Conservation (phyloP, 1,140 invertebrate genomes). For the Leptopilina clavipes region DNA sequence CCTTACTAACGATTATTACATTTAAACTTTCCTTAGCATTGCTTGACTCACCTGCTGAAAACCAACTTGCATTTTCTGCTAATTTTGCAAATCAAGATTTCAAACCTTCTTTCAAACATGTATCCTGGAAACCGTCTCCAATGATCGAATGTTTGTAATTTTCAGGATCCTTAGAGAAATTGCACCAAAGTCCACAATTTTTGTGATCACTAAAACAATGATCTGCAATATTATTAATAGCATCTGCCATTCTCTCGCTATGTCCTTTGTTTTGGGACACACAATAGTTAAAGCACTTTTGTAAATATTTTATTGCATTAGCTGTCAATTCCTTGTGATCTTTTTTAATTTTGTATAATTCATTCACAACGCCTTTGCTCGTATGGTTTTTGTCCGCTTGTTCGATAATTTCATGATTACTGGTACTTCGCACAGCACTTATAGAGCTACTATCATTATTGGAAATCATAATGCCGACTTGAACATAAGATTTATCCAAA, state of each 20-base stretch:
- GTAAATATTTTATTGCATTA: conserved; percentile 31
- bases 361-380: conserved; percentile 15
- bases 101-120: neutral
- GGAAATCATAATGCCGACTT: conserved; percentile 20
- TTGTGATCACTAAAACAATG: conserved; percentile 25
- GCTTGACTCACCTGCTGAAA: conserved; percentile 26
- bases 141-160: conserved; percentile 4
- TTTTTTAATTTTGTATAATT: conserved; percentile 36
- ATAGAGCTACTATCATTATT: conserved; percentile 35
- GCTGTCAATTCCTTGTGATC: conserved; percentile 35
- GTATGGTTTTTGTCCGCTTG: conserved; percentile 37
- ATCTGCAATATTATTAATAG: conserved; percentile 31
- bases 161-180: neutral
- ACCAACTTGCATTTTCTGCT: conserved; percentile 4
- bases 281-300: conserved; percentile 30
- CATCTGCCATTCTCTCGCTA: neutral
- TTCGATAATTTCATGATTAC: conserved; percentile 35
- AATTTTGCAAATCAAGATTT: neutral
- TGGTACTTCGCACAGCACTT: conserved; percentile 16
- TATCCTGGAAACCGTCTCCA: conserved; percentile 1
- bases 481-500: neutral
- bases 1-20: conserved; percentile 18
- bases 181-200: conserved; percentile 42
- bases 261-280: conserved; percentile 32
- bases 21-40: conserved; percentile 38